These are phyloP conservation scores for Noctilio leporinus DNA, from an alignment of 2,113 vertebrate species.

Conservation along the genomic window DNA sequence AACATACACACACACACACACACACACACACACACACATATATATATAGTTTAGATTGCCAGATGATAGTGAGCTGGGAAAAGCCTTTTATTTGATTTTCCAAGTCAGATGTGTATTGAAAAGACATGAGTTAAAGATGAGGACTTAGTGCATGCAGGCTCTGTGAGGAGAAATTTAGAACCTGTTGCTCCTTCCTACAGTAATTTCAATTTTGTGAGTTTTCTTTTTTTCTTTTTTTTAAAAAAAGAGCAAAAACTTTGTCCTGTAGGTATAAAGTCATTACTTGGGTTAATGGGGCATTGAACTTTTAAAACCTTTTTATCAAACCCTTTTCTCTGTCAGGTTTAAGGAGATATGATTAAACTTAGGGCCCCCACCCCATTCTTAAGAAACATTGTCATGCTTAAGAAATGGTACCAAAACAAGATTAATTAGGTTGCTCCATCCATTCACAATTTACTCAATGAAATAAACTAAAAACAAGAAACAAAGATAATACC, in stretches of 20 bases:
- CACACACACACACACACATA: too few species aligned
- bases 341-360: constrained; percentile 66
- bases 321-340: constrained; percentile 71
- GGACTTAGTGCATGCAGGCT: not conserved
- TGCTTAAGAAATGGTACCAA: constrained; percentile 61
- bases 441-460: not conserved
- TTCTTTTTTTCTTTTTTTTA: constrained; percentile 49
- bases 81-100: not conserved
- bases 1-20: too few species aligned
- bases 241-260: constrained; percentile 18
- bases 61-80: not conserved
- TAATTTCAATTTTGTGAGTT: constrained; percentile 41
- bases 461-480: not conserved
- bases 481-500: not conserved
- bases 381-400: constrained; percentile 58
- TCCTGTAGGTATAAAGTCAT: constrained; percentile 73
- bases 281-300: constrained; percentile 78
- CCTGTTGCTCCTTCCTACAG: constrained; percentile 35
- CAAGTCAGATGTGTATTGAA: not conserved
- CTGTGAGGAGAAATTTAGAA: not conserved
- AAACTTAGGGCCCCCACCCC: not conserved
- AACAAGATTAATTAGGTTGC: not conserved
- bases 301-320: constrained; percentile 71
- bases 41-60: not conserved
- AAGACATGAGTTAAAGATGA: not conserved